Evolutionary conservation across 2,888 invertebrate genomes (phyloP), one percentile per base, ranked within the genome.

Genomic region (Meteorus cinctellus): DNA sequence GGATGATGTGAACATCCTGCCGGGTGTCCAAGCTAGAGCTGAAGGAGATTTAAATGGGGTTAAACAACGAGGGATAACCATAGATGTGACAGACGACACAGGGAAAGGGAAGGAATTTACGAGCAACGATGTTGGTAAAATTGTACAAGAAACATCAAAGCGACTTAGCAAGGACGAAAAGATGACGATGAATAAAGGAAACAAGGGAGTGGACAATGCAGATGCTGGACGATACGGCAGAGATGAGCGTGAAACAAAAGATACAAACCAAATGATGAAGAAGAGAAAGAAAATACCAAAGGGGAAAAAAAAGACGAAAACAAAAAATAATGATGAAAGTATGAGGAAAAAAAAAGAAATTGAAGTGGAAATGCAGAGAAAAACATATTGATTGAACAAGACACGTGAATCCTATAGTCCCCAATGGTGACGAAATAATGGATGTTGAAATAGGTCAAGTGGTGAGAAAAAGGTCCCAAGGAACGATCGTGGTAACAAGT

Each of bases 1-100:
- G 62, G 78, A 78, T 72, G 76, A 74, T 68, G 14, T 48, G 36
- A 45, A 60, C 70, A 71, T 76, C 27, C 51, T 8, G 45, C 62
- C 27, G 31, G 72, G 62, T 48, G 63, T 48, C 31, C 59, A 66
- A 68, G 29, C 34, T 55, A 29, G 24, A 24, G 67, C 16, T 5
- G 27, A 34, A 45, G 19, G 5, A 45, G 27, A 34, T 65, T 65
- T 41, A 24, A 10, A 65, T 24, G 55, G 55, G 3, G 4, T 65
- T 41, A 48, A 67, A 36, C 29, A 27, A 74, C 51, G 45, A 12
- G 31, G 41, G 51, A 41, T 14, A 29, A 60, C 16, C 19, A 67
- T 24, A n/a, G 24, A 55, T 55, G 19, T 8, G 59, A 62, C 29
- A 16, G 27, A 14, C 10, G 51, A 45, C 27, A 27, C 5, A 19